These are phyloP conservation scores for Probaryconus sp. DNA, from an alignment of 1,140 invertebrate genomes.

Conservation along the genomic window DNA sequence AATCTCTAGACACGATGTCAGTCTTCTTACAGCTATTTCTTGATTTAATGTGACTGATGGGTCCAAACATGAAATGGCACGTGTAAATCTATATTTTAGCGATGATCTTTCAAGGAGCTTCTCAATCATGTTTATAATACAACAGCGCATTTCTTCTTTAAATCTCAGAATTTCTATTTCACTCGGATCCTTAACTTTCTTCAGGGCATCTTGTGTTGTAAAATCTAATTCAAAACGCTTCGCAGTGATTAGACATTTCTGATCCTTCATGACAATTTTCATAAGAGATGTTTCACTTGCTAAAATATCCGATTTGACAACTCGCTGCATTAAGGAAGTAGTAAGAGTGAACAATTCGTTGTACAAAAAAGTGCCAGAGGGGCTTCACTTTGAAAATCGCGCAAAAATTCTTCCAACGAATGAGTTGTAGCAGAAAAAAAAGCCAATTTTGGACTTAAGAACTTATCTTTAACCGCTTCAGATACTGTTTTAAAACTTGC, in stretches of 20 bases:
- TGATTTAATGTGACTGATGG: too few relatives aligned
- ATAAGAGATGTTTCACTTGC: neutral
- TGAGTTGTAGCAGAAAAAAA: conserved; percentile 51
- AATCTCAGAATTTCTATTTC: conserved; percentile 17
- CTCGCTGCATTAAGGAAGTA: conserved; percentile 19
- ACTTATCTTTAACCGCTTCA: conserved; percentile 35
- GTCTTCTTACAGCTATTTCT: too few relatives aligned
- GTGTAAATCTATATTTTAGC: too few relatives aligned
- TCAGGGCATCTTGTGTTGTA: conserved; percentile 1
- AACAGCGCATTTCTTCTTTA: conserved; percentile 20
- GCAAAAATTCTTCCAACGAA: conserved; percentile 55
- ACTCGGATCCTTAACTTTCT: conserved; percentile 13
- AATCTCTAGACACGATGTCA: too few relatives aligned
- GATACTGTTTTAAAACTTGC: conserved; percentile 48
- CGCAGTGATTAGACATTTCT: conserved; percentile 12
- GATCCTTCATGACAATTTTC: conserved; percentile 14
- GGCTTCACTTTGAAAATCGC: conserved; percentile 52
- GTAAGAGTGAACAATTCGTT: conserved; percentile 15
- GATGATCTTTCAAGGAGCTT: conserved; percentile 18
- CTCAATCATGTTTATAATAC: conserved; percentile 11
- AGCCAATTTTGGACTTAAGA: conserved; percentile 53
- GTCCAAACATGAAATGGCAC: too few relatives aligned
- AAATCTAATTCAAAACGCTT: conserved; percentile 32
- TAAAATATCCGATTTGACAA: conserved; percentile 19
- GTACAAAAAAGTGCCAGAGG: conserved; percentile 59